Conservation (phyloP, 2,113 vertebrate genomes). For the Pitta sordida region DNA sequence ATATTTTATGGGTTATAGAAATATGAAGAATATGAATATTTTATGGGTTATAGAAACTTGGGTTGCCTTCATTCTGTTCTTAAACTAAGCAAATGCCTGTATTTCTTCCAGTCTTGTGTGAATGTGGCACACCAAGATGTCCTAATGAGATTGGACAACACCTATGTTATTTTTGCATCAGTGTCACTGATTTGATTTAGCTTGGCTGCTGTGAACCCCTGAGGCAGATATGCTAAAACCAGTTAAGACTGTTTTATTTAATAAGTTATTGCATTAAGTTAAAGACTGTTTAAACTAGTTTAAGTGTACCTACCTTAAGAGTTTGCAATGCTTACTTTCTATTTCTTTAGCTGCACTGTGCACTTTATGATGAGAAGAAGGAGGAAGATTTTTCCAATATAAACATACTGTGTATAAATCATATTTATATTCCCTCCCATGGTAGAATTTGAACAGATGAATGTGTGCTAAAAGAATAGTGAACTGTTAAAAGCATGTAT, state of each 20-base stretch:
- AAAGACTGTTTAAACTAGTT: constrained; percentile 14
- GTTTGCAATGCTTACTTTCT: constrained; percentile 5
- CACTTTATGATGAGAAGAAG: not conserved
- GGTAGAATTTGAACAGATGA: not conserved
- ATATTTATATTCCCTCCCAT: constrained; percentile 16
- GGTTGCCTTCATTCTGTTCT: not conserved
- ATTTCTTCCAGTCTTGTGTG: not conserved
- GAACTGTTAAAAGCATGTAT: not conserved
- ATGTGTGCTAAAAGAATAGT: not conserved
- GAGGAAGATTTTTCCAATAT: constrained; percentile 15
- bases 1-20: not conserved
- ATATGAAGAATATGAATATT: too few species aligned
- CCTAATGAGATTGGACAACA: not conserved
- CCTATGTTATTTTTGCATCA: not conserved
- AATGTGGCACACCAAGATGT: not conserved
- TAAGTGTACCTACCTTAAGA: not conserved
- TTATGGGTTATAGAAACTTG: not conserved
- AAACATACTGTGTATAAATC: constrained; percentile 26
- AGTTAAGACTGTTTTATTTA: constrained; percentile 15
- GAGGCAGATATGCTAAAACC: not conserved
- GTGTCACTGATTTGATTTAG: not conserved
- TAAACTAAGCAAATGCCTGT: not conserved
- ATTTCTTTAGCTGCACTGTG: not conserved
- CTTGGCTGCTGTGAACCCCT: not conserved
- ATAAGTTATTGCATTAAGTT: not conserved